phyloP scores from a whole-genome alignment of 2,113 vertebrate genomes.

The Gymnogyps californianus region DNA sequence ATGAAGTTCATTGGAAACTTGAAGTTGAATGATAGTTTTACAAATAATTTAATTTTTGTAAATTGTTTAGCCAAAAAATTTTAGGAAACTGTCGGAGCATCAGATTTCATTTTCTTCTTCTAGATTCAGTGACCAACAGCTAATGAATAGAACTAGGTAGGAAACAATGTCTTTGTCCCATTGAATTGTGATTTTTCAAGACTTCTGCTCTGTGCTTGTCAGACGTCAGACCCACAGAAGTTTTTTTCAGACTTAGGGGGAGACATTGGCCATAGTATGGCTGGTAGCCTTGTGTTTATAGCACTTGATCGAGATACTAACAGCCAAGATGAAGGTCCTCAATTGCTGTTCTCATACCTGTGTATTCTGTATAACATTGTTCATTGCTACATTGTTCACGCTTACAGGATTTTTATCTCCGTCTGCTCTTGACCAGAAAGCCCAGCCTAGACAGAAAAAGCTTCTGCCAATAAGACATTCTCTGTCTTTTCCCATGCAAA shows the following conservation, averaged over 20 bases:
- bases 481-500: not conserved
- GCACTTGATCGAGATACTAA: not conserved
- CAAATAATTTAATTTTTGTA: not conserved
- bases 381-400: not conserved
- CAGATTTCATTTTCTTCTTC: not conserved
- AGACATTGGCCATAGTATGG: not conserved
- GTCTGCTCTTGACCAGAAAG: not conserved
- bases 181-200: not conserved
- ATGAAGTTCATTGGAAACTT: not conserved
- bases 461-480: not conserved
- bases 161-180: not conserved
- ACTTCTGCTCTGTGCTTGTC: not conserved
- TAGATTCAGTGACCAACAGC: not conserved
- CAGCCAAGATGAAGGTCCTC: not conserved
- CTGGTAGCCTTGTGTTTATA: not conserved
- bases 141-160: not conserved
- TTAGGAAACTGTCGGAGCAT: not conserved
- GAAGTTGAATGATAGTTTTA: not conserved
- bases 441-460: not conserved
- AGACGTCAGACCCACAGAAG: not conserved
- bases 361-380: not conserved
- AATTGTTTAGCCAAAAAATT: not conserved
- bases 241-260: not conserved
- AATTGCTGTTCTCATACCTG: not conserved
- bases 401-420: not conserved